Conservation (phyloP, 1,140 invertebrate species). For the Spodoptera frugiperda region DNA sequence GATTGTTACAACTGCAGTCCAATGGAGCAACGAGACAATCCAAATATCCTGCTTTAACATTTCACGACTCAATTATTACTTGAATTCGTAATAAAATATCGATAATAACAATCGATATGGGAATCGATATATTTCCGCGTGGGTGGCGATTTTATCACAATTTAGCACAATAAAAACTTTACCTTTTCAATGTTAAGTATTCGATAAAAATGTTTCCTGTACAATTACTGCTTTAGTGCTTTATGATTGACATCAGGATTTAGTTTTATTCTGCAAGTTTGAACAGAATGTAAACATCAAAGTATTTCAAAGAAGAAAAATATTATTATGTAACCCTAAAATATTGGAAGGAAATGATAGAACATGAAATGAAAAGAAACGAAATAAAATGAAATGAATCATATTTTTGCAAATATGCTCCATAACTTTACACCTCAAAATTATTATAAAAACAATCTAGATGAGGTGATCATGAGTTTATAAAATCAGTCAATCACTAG, state of each 20-base stretch:
- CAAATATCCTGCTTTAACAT: conserved; percentile 1
- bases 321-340: too few species aligned
- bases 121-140: conserved; percentile 27
- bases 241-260: not conserved
- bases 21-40: too few species aligned
- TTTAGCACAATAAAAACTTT: conserved; percentile 7
- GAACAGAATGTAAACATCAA: too few species aligned
- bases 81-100: not conserved
- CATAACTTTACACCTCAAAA: too few species aligned
- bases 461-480: not conserved
- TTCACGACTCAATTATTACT: not conserved
- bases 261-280: too few species aligned
- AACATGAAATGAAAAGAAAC: too few species aligned
- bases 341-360: too few species aligned
- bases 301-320: too few species aligned
- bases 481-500: not conserved
- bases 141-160: conserved; percentile 22
- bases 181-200: conserved; percentile 35
- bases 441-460: too few species aligned
- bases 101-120: not conserved
- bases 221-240: conserved; percentile 25
- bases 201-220: conserved; percentile 38
- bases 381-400: too few species aligned
- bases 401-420: too few species aligned
- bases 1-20: too few species aligned